Percentiles rank a stretch among this genome's conserved stretches.
Evolutionary conservation across 1,140 invertebrate species (phyloP).

Genomic region (Mesaphorura yosii): DNA sequence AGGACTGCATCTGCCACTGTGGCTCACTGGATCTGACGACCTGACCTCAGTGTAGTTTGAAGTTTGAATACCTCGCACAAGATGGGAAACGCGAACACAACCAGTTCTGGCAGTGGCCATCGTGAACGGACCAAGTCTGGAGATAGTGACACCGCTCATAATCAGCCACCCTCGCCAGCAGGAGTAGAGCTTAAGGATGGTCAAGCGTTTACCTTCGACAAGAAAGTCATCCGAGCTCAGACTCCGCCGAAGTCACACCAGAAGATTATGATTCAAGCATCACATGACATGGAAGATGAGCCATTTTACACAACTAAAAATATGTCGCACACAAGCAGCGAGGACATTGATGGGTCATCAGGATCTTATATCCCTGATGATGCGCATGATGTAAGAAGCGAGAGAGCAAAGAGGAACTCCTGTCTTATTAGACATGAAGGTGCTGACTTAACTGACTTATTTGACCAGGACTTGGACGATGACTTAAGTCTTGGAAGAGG

Average conservation of each 20-base stretch:
- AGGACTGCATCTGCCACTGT: too few relatives aligned
- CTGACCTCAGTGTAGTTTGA: too few relatives aligned
- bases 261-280: slow-evolving; percentile 49
- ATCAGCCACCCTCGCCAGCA: slow-evolving; percentile 50
- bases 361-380: too few relatives aligned
- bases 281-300: slow-evolving; percentile 69
- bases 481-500: neutral
- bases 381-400: too few relatives aligned
- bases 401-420: neutral
- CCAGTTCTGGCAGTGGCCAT: slow-evolving; percentile 45
- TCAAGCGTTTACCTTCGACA: slow-evolving; percentile 74
- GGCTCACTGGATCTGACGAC: too few relatives aligned
- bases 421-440: neutral
- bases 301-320: slow-evolving; percentile 47
- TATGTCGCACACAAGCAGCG: neutral
- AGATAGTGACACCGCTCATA: slow-evolving; percentile 38
- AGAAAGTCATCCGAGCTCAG: slow-evolving; percentile 42
- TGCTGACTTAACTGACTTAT: neutral
- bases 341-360: too few relatives aligned
- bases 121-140: slow-evolving; percentile 52
- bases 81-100: slow-evolving; percentile 64
- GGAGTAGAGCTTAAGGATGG: slow-evolving; percentile 49
- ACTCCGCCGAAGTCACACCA: slow-evolving; percentile 39
- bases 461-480: slow-evolving; percentile 34
- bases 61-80: slow-evolving; percentile 4